Conservation (phyloP, 23 tunicate species). For the Ciona savignyi region DNA sequence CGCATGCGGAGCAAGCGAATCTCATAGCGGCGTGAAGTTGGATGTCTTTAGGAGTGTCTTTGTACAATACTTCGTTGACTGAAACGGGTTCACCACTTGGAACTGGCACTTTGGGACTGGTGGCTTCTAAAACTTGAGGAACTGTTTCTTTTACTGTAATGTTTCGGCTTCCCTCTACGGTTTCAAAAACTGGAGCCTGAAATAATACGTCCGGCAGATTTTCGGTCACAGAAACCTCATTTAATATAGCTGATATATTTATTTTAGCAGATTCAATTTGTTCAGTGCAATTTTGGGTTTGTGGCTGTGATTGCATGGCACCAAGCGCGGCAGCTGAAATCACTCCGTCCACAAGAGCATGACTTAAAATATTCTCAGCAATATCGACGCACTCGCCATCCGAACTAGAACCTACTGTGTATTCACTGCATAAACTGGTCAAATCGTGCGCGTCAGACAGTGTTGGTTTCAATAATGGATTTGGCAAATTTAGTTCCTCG, state of each 20-base stretch:
- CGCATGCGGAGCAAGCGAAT: conserved; percentile 4
- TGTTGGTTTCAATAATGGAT: background rate
- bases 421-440: background rate
- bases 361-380: conserved; percentile 22
- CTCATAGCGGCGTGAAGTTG: conserved; percentile 6
- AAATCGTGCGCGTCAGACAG: background rate
- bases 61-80: background rate
- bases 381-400: background rate
- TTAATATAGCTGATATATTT: background rate
- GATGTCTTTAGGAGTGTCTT: conserved; percentile 10
- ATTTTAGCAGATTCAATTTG: background rate
- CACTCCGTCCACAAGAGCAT: conserved; percentile 4
- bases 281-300: background rate
- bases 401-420: background rate
- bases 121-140: background rate
- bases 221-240: background rate
- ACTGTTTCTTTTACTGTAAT: background rate
- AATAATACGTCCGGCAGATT: background rate
- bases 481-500: no score
- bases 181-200: background rate
- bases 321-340: conserved; percentile 2
- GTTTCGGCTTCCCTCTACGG: background rate
- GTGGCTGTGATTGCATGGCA: background rate
- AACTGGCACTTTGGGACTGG: background rate
- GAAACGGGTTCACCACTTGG: background rate